Base-by-base conservation (phyloP, 2,888 invertebrate genomes). In the Phalangium opilio region DNA sequence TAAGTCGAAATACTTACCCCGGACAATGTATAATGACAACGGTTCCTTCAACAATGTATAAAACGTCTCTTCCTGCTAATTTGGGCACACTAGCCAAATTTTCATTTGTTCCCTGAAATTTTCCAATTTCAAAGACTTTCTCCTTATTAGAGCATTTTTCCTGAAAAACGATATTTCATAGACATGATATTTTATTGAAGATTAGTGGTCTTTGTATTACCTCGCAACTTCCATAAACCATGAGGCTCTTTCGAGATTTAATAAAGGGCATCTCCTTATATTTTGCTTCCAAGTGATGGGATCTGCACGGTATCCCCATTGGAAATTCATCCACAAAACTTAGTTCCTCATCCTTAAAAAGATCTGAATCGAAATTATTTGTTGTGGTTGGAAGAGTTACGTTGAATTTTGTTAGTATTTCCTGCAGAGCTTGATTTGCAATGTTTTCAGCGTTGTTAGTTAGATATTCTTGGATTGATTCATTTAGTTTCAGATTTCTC, bases 241-340 rank as follows among this genome's bases (percentile, higher is more conserved):
- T 68, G 68, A 77, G 74, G 52, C 71, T 73, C 49, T 63, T 65
- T 52, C 74, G 66, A 12, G 63, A 55, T 42, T 62, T 61, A 14
- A 76, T 64, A 44, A 62, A 57, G 1, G 59, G 54, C 15, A 71
- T 53, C 36, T 67, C 58, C 47, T 61, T 64, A 4, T 75, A 57
- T 15, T 62, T 54, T 42, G 60, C 52, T 14, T 75, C 73, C 19
- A 76, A 60, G 44, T 74, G 66, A 33, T 68, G 67, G 7, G 75
- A 76, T 47, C 70, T 63, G 57, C 78, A 78, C 1, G 77, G 76
- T 39, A 78, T 64, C 20, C 75, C 75, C 43, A 66, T 67, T 17
- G n/a, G 40, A 27, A 46, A 52, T 20, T 44, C 46, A 21, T 21
- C 44, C 10, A 52, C 32, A n/a, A 50, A 21, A 18, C 41, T 36